Evolutionary conservation across 2,797 vertebrate genomes (phyloP).

Genomic region (Sebastes diaconus): DNA sequence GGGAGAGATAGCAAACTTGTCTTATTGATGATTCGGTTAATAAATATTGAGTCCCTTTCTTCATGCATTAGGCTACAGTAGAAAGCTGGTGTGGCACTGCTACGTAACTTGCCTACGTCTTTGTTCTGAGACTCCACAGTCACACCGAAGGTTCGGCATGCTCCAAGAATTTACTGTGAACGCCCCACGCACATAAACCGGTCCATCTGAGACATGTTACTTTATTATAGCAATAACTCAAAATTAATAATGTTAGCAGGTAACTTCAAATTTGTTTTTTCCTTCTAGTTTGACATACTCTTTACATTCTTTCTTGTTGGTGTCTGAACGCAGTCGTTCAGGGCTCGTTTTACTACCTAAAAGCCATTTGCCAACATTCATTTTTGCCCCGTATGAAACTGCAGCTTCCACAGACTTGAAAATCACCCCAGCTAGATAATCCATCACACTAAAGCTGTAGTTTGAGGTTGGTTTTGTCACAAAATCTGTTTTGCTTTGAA

Average conservation of each 20-base stretch:
- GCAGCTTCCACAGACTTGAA: constrained; percentile 21
- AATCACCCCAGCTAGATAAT: constrained; percentile 24
- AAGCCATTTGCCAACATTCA: constrained; percentile 29
- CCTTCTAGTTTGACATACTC: background rate
- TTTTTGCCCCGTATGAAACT: constrained; percentile 21
- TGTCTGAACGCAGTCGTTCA: background rate
- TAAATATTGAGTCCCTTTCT: constrained; percentile 65
- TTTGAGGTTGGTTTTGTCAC: constrained; percentile 32
- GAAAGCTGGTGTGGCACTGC: constrained; percentile 35
- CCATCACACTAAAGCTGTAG: constrained; percentile 26
- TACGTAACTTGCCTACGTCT: constrained; percentile 13
- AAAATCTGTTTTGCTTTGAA: constrained; percentile 39
- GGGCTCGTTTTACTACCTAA: constrained; percentile 9
- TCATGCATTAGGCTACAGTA: constrained; percentile 26
- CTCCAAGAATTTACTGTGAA: constrained; percentile 22
- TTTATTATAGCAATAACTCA: constrained; percentile 1
- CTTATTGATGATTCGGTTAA: constrained; percentile 66
- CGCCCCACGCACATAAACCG: background rate
- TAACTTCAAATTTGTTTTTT: background rate
- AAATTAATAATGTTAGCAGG: background rate
- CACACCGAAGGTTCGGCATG: constrained; percentile 21
- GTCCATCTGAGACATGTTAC: background rate
- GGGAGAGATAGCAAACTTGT: constrained; percentile 47
- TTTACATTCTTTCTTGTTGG: background rate
- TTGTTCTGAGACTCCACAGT: constrained; percentile 44